A percentile compares a stretch with the other conserved stretches of the same genome.
These are phyloP conservation scores for Asbolus verrucosus DNA, from an alignment of 1,140 invertebrate genomes.

Conservation along the genomic window DNA sequence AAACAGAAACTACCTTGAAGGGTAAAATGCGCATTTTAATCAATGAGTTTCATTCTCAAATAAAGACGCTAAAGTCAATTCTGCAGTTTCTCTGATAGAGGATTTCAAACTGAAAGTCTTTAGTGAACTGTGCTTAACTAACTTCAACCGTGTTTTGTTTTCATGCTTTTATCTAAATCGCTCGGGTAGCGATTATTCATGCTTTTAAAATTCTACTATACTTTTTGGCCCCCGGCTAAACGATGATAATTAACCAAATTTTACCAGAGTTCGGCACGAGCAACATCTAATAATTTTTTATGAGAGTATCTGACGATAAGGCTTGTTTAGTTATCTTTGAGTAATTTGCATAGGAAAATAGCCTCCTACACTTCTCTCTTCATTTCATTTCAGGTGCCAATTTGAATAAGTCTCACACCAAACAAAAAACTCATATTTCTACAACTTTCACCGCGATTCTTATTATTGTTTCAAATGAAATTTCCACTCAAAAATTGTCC, in stretches of 20 bases:
- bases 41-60: conserved; percentile 49
- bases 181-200: conserved; percentile 44
- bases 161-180: conserved; percentile 49
- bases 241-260: conserved; percentile 32
- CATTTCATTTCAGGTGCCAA: no score
- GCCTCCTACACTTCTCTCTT: background rate
- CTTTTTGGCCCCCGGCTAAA: conserved; percentile 16
- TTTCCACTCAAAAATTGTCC: no score
- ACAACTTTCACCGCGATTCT: no score
- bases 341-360: conserved; percentile 5
- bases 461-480: no score
- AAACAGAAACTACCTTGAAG: conserved; percentile 50
- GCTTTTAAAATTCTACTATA: conserved; percentile 43
- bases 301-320: conserved; percentile 2
- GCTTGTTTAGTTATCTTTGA: background rate
- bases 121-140: conserved; percentile 46
- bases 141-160: conserved; percentile 46
- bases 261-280: conserved; percentile 4
- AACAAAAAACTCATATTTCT: no score
- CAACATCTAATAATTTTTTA: conserved; percentile 19
- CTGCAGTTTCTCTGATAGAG: conserved; percentile 48
- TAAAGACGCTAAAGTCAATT: conserved; percentile 50
- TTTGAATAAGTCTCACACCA: no score
- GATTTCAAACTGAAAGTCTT: conserved; percentile 50
- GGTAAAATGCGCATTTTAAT: conserved; percentile 54